Base-by-base conservation (phyloP, 2,113 vertebrate genomes). In the Cariama cristata region DNA sequence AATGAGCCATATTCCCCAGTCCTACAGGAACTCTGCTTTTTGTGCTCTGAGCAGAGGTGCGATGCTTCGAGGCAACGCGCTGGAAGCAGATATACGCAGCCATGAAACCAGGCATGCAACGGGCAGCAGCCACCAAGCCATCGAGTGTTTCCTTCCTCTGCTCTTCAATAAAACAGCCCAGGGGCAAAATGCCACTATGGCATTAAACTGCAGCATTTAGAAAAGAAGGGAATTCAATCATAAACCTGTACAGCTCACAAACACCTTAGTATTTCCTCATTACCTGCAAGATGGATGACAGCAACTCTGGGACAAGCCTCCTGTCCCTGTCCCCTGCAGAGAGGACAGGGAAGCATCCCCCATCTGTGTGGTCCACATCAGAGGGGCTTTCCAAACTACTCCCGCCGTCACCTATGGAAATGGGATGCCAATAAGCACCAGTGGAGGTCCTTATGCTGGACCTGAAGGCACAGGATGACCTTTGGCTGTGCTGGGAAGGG, bases 1-100 rank as follows among this genome's bases (percentile, higher is more conserved):
- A 95, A 95, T 67, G 79, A 97, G 94, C 95, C 92, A 30, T 50
- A 50, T 84, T 95, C 59, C 79, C 69, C 12, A 20, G 33, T 97
- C 91, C 92, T 72, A 95, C 45, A 95, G 93, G 84, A 97, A 79
- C 95, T 85, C 95, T 80, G 97, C 90, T 97, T 97, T 96, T 93
- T 56, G 72, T 88, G 27, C 60, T 94, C 60, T 90, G 75, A 95
- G 87, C 40, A n/a, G 96, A 96, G 62, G 83, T 35, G 91, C 32
- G 53, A 90, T 72, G 93, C 55, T 87, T 67, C 3, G 14, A 93
- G 92, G 85, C 76, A 83, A 71, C 21, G 13, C 3, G 17, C 66
- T 89, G 90, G 90, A 92, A 98, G 76, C 17, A 38, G 79, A 91
- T 66, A 49, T 8, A 14, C 44, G 83, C 79, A 88, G 86, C 94